Percentiles rank a stretch among this genome's conserved stretches.
These are phyloP conservation scores for Drosophila dives DNA, from an alignment of 2,888 invertebrate species.

Conservation along the genomic window DNA sequence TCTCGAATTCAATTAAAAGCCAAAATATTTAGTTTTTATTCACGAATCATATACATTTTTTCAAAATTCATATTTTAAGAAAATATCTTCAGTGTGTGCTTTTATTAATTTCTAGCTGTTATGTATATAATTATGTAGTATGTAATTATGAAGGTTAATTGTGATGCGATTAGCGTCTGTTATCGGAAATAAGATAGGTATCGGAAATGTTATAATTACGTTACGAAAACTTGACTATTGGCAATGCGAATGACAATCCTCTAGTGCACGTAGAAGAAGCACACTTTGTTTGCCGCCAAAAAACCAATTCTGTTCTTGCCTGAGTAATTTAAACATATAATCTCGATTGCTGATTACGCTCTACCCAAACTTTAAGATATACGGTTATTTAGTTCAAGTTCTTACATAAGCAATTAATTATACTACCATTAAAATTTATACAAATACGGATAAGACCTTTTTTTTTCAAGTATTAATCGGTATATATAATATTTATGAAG, in stretches of 20 bases:
- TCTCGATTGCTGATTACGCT: not conserved
- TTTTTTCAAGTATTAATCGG: too few relatives aligned
- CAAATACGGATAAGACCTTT: not conserved
- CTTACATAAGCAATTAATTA: not conserved
- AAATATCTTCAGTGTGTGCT: too few relatives aligned
- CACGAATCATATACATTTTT: too few relatives aligned
- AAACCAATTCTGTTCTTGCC: not conserved
- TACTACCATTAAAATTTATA: not conserved
- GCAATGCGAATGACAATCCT: conserved; percentile 1
- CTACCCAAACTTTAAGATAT: not conserved
- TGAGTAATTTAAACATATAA: not conserved
- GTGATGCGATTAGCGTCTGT: conserved; percentile 13
- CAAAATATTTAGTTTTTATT: too few relatives aligned
- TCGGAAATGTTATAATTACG: conserved; percentile 8
- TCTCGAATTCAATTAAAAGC: too few relatives aligned
- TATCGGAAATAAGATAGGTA: conserved; percentile 15
- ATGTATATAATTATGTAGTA: conserved; percentile 24
- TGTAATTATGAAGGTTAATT: too few relatives aligned
- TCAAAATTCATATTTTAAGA: not conserved
- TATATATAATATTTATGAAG: too few relatives aligned
- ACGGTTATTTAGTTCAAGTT: too few relatives aligned
- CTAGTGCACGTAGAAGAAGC: conserved; percentile 6
- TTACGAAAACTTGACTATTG: conserved; percentile 13
- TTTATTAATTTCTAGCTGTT: conserved; percentile 36
- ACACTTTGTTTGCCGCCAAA: conserved; percentile 17